Base-by-base conservation (phyloP, 2,113 vertebrate species). In the Mirza zaza region DNA sequence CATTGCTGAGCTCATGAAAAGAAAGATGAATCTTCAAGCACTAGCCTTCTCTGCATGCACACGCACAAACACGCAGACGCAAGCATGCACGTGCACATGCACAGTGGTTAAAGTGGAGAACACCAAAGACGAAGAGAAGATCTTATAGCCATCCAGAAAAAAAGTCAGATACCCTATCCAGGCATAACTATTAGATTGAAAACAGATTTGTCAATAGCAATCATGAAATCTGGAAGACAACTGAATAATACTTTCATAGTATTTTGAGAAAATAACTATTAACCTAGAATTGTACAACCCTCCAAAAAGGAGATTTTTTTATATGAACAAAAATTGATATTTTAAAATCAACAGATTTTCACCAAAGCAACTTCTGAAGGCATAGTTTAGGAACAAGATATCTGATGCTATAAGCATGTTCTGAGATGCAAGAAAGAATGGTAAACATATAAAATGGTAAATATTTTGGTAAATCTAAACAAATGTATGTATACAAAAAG, bases 401-500 rank as follows among this genome's bases (percentile, higher is more conserved):
- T 5, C n/a, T 29, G n/a, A 63, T 34, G 14, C 15, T 52, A 55
- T 18, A 65, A 55, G 12, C 5, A 23, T 7, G 36, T 36, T n/a
- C 52, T 75, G n/a, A 86, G 29, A 63, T 45, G 45, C 23, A 18
- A 29, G 55, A 73, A 45, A 81, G 32, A 75, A 34, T 57, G 12
- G 29, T 70, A n/a, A 90, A 11, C 70, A 89, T 52, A 76, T 63
- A 93, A 63, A 84, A 89, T 71, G 42, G n/a, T 63, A 36, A 87
- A n/a, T 25, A 50, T 45, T 59, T 70, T 52, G 11, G 13, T 61
- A 63, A 61, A 77, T 90, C 5, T 45, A 90, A 90, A 57, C 12
- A 34, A 68, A 71, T 6, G n/a, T 57, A 17, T 55, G 55, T 61
- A n/a, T 81, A 25, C 8, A 15, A 71, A 87, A 52, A 4, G 8